phyloP scores from a whole-genome alignment of 2,797 vertebrate genomes.

The Meriones psammophilus region DNA sequence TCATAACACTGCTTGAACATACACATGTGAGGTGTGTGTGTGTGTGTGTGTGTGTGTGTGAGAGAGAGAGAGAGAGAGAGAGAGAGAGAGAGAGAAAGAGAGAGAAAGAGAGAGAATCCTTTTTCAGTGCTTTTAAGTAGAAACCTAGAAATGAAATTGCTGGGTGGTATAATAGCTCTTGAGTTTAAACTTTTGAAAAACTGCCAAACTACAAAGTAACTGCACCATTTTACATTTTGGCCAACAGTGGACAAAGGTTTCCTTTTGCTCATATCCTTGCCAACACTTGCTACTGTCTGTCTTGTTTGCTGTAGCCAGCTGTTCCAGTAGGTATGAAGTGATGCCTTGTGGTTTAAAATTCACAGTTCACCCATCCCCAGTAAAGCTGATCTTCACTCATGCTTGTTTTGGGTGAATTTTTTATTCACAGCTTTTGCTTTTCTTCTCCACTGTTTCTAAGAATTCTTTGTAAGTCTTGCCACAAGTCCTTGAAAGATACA shows the following conservation, averaged over 20 bases:
- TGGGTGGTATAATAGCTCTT: background rate
- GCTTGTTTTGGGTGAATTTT: background rate
- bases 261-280: background rate
- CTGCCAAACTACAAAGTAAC: background rate
- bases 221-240: background rate
- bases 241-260: background rate
- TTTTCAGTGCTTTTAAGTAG: conserved; percentile 13
- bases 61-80: no score
- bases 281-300: background rate
- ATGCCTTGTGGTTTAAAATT: background rate
- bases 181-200: conserved; percentile 30
- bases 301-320: background rate
- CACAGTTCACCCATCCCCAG: background rate
- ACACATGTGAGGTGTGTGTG: background rate
- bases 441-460: background rate
- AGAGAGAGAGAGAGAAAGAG: no score
- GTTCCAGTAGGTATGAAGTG: background rate
- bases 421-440: background rate
- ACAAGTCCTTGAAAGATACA: background rate
- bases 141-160: background rate
- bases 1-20: background rate
- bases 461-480: background rate
- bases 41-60: no score
- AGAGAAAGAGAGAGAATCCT: background rate
- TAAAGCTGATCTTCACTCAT: background rate